Base-by-base conservation (phyloP, 1,140 invertebrate species). In the Ptiloglossa arizonensis region DNA sequence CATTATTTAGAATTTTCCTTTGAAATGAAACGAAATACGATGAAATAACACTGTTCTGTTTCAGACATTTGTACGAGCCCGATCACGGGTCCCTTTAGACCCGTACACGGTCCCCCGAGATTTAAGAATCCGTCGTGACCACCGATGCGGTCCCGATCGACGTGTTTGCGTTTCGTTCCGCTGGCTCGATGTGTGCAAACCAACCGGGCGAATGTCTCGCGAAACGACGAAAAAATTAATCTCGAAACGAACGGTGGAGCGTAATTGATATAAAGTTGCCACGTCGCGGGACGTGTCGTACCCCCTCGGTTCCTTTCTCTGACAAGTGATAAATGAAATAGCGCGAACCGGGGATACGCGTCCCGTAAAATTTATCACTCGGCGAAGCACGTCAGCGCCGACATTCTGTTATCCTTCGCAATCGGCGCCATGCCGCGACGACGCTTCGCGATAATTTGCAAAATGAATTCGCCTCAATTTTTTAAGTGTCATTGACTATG, bases 361-460 rank as follows among this genome's bases (percentile, higher is more conserved):
- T 60, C 56, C n/a, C 69, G n/a, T 32, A 46, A 71, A 48, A 71
- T 71, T 60, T 48, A 71, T 71, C n/a, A 60, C 41, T 60, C 41
- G 56, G 15, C 11, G 35, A 57, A 67, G 56, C 50, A 67, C 35
- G 38, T 46, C 72, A 1, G 27, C 19, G 13, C 35, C 8, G 22
- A 32, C 35, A 38, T 56, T 74, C 63, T 57, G 60, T 57, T 46
- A 66, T 46, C 17, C 38, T n/a, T 41, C n/a, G 32, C 35, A 4
- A 29, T 29, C 13, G 71, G 32, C 59, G 22, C 35, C 54, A 32
- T 27, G 57, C 22, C 50, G 50, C 24, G 38, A 19, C 15, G n/a
- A 19, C 15, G n/a, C 72, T 41, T 57, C 38, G 38, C 46, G 35
- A 60, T 48, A 57, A 24, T 63, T 63, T 29, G 17, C 35, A 15